Evolutionary conservation across 2,113 vertebrate genomes (phyloP).

Genomic region (Lepisosteus oculatus): DNA sequence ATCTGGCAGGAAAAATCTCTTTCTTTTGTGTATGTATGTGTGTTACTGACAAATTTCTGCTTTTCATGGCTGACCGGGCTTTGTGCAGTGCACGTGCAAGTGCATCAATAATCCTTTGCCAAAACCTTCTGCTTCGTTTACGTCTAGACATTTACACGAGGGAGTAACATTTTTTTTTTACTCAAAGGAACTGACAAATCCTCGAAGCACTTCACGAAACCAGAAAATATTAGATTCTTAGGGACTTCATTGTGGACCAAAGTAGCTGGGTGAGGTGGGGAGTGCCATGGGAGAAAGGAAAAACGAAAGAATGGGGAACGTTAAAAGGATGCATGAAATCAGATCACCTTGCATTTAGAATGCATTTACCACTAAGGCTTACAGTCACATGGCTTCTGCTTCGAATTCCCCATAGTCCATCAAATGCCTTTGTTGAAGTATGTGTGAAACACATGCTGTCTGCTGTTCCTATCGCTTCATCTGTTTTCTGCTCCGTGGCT

Average conservation of each 20-base stretch:
- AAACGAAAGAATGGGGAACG: not conserved
- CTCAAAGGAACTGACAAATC: slow-evolving; percentile 1
- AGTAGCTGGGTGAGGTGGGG: not conserved
- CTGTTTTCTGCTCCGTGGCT: slow-evolving; percentile 14
- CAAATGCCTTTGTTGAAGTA: slow-evolving; percentile 10
- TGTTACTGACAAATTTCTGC: slow-evolving; percentile 3
- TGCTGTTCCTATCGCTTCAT: slow-evolving; percentile 16
- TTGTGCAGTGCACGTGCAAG: not conserved
- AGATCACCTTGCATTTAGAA: slow-evolving; percentile 13
- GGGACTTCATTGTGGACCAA: not conserved
- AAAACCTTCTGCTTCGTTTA: slow-evolving; percentile 16
- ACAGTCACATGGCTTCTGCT: not conserved
- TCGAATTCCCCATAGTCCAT: slow-evolving; percentile 9
- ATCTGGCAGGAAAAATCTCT: slow-evolving; percentile 14
- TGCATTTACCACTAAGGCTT: not conserved
- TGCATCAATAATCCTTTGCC: slow-evolving; percentile 14
- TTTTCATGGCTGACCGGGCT: slow-evolving; percentile 18
- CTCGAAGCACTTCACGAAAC: slow-evolving; percentile 6
- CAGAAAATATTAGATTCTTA: not conserved
- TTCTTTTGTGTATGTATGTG: not conserved
- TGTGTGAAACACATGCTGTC: slow-evolving; percentile 15
- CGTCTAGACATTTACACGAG: slow-evolving; percentile 19
- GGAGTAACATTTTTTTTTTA: slow-evolving; percentile 10
- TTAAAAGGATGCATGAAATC: slow-evolving; percentile 1
- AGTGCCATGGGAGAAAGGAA: not conserved